phyloP scores from a whole-genome alignment of 2,113 vertebrate genomes.

The Corydoras sp. region DNA sequence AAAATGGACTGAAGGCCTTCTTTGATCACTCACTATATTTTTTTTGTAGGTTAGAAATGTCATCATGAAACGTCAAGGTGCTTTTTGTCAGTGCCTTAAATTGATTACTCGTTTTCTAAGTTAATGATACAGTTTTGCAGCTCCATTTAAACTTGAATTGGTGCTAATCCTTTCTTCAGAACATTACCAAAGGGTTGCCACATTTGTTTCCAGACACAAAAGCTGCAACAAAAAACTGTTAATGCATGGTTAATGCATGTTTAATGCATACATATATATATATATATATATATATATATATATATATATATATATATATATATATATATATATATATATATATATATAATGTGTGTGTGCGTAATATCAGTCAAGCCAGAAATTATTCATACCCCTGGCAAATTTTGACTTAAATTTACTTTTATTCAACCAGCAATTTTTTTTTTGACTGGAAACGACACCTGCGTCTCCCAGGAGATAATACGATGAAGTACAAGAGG shows the following conservation, averaged over 20 bases:
- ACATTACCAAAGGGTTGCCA: constrained; percentile 17
- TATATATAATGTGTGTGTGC: too few relatives aligned
- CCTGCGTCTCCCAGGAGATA: too few relatives aligned
- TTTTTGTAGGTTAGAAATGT: constrained; percentile 48
- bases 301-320: too few relatives aligned
- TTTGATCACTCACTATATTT: not conserved
- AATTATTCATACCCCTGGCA: too few relatives aligned
- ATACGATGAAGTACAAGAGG: too few relatives aligned
- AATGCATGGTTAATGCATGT: constrained; percentile 29
- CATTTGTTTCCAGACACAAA: constrained; percentile 24
- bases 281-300: too few relatives aligned
- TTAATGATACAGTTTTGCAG: not conserved
- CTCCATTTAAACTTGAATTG: constrained; percentile 37
- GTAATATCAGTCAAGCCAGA: too few relatives aligned
- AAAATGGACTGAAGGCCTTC: constrained; percentile 11
- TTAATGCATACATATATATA: not conserved
- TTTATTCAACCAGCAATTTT: too few relatives aligned
- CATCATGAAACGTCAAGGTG: constrained; percentile 18
- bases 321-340: too few relatives aligned
- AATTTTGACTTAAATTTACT: too few relatives aligned
- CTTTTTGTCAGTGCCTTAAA: constrained; percentile 58
- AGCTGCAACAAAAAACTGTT: constrained; percentile 18
- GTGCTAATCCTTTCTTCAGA: constrained; percentile 52
- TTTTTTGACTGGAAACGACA: too few relatives aligned
- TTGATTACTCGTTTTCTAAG: not conserved